phyloP scores from a whole-genome alignment of 2,113 vertebrate genomes.

The Phrynocephalus versicolor region DNA sequence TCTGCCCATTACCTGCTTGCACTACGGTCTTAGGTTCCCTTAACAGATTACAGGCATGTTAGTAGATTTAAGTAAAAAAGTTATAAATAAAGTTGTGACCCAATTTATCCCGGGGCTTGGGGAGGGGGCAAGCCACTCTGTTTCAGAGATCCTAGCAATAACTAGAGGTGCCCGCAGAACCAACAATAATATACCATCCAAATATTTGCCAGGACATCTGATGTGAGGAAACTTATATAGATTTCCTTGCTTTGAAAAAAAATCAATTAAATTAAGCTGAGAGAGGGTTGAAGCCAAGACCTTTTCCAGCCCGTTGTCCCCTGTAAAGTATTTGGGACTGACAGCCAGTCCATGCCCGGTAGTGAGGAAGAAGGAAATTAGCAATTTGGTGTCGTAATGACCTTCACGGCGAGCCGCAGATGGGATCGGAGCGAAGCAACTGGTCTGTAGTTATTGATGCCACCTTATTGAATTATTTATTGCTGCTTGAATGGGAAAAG shows the following conservation, averaged over 20 bases:
- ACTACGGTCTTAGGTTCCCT: no score
- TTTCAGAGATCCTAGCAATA: neutral
- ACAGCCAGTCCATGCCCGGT: neutral
- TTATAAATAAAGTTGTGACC: no score
- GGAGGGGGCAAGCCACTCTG: no score
- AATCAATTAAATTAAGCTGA: neutral
- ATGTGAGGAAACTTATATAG: neutral
- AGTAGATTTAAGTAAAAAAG: no score
- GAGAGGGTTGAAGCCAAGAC: neutral
- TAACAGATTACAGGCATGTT: no score
- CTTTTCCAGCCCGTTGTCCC: neutral
- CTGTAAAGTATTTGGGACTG: neutral
- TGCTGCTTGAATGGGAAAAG: slow-evolving; percentile 67
- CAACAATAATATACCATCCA: neutral
- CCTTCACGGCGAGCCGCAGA: slow-evolving; percentile 67
- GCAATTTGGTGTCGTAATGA: slow-evolving; percentile 50
- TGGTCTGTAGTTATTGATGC: slow-evolving; percentile 78
- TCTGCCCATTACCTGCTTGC: no score
- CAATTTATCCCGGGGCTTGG: no score
- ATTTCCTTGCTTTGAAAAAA: neutral
- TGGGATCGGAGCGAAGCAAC: slow-evolving; percentile 72
- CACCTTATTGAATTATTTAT: slow-evolving; percentile 82
- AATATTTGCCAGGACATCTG: neutral
- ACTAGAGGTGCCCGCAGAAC: neutral
- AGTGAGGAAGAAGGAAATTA: neutral